Base-by-base conservation (phyloP, 2,888 invertebrate species). In the Eupithecia subfuscata region DNA sequence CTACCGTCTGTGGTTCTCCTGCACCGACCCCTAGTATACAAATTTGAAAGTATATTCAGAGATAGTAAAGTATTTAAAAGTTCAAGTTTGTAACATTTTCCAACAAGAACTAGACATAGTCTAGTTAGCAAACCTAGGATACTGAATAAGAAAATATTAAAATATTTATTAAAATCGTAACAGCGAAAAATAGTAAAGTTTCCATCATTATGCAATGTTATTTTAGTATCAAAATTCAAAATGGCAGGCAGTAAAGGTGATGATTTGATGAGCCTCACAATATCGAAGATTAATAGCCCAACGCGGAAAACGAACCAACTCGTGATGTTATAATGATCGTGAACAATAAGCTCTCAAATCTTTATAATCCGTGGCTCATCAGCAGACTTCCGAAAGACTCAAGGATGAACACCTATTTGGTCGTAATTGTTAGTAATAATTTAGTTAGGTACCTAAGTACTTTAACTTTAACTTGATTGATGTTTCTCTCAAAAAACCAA, bases 351-450 rank as follows among this genome's bases (percentile, higher is more conserved):
- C 84, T 85, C 84, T 84, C 86, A 85, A 88, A 89, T 84, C 85
- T 78, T 81, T 81, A 72, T 78, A 79, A 78, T 77, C 78, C 80
- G 74, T 73, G 74, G 40, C 79, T 82, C 90, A 92, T 90, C 89
- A 87, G 88, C 90, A 89, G 87, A 91, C 92, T 93, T 94, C 94
- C 93, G 94, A 93, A 90, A 88, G 87, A 82, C 87, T 89, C 93
- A 93, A 94, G 93, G 93, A 88, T 88, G 75, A 78, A 80, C 80
- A 77, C 78, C 79, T 77, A 25, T 79, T 77, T 76, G 71, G 73
- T 71, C 74, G 76, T 81, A 78, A 80, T 80, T 78, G 76, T 69
- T 77, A 34, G 64, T 72, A 69, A 71, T 71, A 12, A 60, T 60
- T 25, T 60, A 25, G 30, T 30, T 2, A 30, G 30, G 30, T 30